Base-by-base conservation (phyloP, 1,140 invertebrate genomes). In the Apis laboriosa region DNA sequence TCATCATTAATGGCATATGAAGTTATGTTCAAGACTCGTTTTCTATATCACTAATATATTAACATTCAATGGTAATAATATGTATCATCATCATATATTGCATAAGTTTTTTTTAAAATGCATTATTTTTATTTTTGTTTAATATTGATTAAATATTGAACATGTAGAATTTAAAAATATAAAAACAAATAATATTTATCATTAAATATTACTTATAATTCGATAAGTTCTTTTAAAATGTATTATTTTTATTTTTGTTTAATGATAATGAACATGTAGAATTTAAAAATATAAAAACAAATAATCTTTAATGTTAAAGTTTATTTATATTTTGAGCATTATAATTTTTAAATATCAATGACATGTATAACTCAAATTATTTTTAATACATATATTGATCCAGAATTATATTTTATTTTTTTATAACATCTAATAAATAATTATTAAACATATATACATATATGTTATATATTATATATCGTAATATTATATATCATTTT, bases 1-100 rank as follows among this genome's bases (percentile, higher is more conserved):
- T 56, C 49, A 28, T 56, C 70, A 12, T 64, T 64, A 80, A 71
- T 55, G 77, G 58, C 58, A 63, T 15, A 80, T 73, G 70, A 9
- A 80, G 61, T 74, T 74, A 53, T 55, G 43, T 63, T 79, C 24
- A 74, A 75, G 75, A 53, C 63, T 78, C 34, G 68, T 73, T 61
- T 61, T 67, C 24, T 76, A 71, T 66, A 77, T 80, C 21, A 34
- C 19, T 80, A 87, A 60, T 60, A 66, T 77, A 80, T 76, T 84
- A 86, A 80, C n/a, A 80, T 74, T 63, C 28, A 43, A 53, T 21
- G 13, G 61, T 17, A 64, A 34, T 49, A 49, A 73, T 61, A 56
- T 53, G 12, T 72, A 58, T 56, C 51, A 66, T 64, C n/a, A 63
- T 79, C 19, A 86, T 84, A 64, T 74, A 17, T 9, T 60, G 51